Evolutionary conservation across 2,888 invertebrate species (phyloP), one percentile per base, ranked within the genome.

Genomic region (Tridacna gigas): DNA sequence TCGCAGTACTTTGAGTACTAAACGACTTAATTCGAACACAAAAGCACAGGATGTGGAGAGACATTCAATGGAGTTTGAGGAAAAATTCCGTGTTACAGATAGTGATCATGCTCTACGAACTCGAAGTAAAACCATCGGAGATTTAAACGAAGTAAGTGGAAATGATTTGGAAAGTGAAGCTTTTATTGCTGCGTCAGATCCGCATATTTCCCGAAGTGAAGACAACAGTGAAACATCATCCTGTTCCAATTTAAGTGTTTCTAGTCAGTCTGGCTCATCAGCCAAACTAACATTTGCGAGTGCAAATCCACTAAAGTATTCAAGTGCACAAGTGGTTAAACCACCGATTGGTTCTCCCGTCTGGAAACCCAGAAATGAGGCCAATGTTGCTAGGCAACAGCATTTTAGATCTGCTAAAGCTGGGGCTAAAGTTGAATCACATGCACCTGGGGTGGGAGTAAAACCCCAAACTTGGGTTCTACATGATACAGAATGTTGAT

Each of bases 61-160:
- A 80, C 93, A 94, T 89, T 94, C 93, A n/a, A 92, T 94, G 92
- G 93, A 97, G 93, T 97, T 98, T 90, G 98, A 98, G 95, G 97
- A 97, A 90, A 97, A 97, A 92, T 97, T 92, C 63, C 88, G 97
- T 93, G 95, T 97, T n/a, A 92, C 94, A 77, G 93, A 93, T 67
- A 93, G 94, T 85, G 94, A 94, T 79, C 90, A 93, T 79, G 92
- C 91, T 28, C 98, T 98, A 95, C 96, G 98, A 92, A 96, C 97
- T 90, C 96, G 98, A 92, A 98, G 98, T 96, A 98, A 97, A 96
- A 98, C 98, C n/a, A 96, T 98, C 89, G 97, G 98, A 90, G 98
- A 98, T 95, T 84, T 94, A 51, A 93, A 92, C 79, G 96, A 97
- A 80, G 96, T 96, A 92, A 97, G 91, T 84, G 89, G 88, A 73